Base-by-base conservation (phyloP, 2,113 vertebrate genomes). In the Dascyllus trimaculatus region DNA sequence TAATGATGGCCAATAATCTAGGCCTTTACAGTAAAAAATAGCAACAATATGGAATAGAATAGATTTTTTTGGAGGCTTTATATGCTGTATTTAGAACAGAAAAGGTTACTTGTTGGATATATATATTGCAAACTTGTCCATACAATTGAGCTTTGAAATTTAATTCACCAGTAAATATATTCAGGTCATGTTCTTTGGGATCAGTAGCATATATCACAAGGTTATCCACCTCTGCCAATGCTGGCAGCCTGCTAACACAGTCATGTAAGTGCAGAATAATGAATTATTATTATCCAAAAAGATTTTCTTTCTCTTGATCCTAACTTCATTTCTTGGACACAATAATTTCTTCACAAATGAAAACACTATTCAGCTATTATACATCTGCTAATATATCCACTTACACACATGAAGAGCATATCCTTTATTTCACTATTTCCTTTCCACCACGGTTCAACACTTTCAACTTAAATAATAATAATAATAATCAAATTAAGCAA, bases 121-220 rank as follows among this genome's bases (percentile, higher is more conserved):
- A 32, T 29, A 5, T n/a, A n/a, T n/a, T n/a, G n/a, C n/a, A n/a
- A n/a, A 7, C 58, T 69, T 0, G 0, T 45, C 51, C 38, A 48
- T 54, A 26, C n/a, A 51, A 66, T 21, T 69, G 43, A 82, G 25
- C 71, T 58, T 40, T 62, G 71, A 61, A 72, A 69, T 86, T 57
- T 43, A 75, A 80, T 88, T 75, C 32, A 53, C 51, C 53, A 62
- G 61, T 73, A 70, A 83, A 73, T 62, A 74, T 58, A 88, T 90
- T 84, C 86, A 74, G 80, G 85, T 78, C 75, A 75, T 45, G 80
- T 85, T 85, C 62, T 57, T 35, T 53, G 21, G 29, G 56, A 83
- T 87, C 74, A 79, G 63, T 53, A 46, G 75, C 51, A 76, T 87
- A 89, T 87, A 84, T 85, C 86, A 69, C n/a, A 77, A 74, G 73